These are phyloP conservation scores for Noctua pronuba DNA, from an alignment of 2,888 invertebrate genomes.

Conservation along the genomic window DNA sequence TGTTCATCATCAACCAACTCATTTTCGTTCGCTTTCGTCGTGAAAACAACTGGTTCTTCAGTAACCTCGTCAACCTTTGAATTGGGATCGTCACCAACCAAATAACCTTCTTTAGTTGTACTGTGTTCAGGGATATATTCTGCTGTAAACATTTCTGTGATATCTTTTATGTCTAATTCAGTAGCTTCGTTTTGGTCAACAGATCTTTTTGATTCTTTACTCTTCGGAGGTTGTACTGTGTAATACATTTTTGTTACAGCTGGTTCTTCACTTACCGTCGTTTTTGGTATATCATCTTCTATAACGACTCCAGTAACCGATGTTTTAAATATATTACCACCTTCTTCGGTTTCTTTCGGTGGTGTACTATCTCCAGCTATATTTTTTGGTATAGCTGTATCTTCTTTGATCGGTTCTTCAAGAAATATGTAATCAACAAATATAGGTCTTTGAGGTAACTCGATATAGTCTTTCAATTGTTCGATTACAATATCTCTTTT, in stretches of 20 bases:
- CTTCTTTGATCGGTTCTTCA: slow-evolving; percentile 65
- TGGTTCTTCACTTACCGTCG: slow-evolving; percentile 46
- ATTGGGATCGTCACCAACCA: slow-evolving; percentile 52
- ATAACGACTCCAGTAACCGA: slow-evolving; percentile 30
- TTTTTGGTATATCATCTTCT: slow-evolving; percentile 23
- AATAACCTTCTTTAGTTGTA: slow-evolving; percentile 63
- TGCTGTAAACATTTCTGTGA: slow-evolving; percentile 5
- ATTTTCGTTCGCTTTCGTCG: slow-evolving; percentile 49
- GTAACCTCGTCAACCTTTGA: slow-evolving; percentile 5
- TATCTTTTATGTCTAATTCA: neutral
- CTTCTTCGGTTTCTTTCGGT: neutral
- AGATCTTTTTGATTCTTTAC: slow-evolving; percentile 30
- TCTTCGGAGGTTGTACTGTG: slow-evolving; percentile 41
- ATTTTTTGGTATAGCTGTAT: slow-evolving; percentile 25
- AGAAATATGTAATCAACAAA: slow-evolving; percentile 81
- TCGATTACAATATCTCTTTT: slow-evolving; percentile 68
- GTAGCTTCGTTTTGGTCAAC: slow-evolving; percentile 1
- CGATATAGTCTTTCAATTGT: slow-evolving; percentile 64
- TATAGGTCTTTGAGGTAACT: slow-evolving; percentile 58
- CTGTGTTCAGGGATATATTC: slow-evolving; percentile 13
- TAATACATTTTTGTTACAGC: slow-evolving; percentile 52
- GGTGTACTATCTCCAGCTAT: slow-evolving; percentile 14
- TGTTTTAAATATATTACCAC: slow-evolving; percentile 16
- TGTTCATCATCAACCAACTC: slow-evolving; percentile 51
- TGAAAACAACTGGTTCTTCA: slow-evolving; percentile 36